Base-by-base conservation (phyloP, 2,888 invertebrate species). In the Metopia argyrocephala region DNA sequence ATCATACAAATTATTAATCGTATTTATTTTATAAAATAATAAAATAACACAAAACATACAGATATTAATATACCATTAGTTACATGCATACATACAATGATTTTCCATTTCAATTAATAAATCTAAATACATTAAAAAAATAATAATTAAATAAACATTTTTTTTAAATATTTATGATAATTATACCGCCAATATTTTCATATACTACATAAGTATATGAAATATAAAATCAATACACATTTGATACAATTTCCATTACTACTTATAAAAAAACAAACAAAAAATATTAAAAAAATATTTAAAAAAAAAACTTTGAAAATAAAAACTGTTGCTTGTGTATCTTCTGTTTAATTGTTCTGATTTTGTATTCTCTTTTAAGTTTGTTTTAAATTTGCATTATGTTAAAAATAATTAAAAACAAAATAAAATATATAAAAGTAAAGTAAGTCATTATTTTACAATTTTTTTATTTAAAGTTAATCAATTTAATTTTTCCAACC, bases 151-250 rank as follows among this genome's bases (percentile, higher is more conserved):
- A 38, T 7, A n/a, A 31, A n/a, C n/a, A n/a, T n/a, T 61, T 68
- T 38, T 31, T 59, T 59, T 59, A 59, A 48, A 56, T 45, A 18
- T 9, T 28, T 56, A 38, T 57, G 56, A n/a, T n/a, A n/a, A n/a
- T n/a, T n/a, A n/a, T n/a, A n/a, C n/a, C 21, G 20, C 31, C 27
- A 50, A 48, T 46, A 52, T 54, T 54, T 66, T 68, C 61, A 54
- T 45, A 38, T n/a, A n/a, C n/a, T n/a, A n/a, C n/a, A n/a, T n/a
- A n/a, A n/a, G n/a, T n/a, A n/a, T n/a, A 27, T 31, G 4, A 65
- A 9, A 65, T 18, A 9, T 27, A 62, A 23, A 25, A 15, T 15
- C 25, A 56, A 56, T 38, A n/a, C n/a, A n/a, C n/a, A 38, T 38
- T 38, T 38, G 38, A 38, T 38, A 38, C n/a, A 38, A 12, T 38